Base-by-base conservation (phyloP, 30 jellyfish, hydroid and myxozoan genomes). In the Aurelia aurita region DNA sequence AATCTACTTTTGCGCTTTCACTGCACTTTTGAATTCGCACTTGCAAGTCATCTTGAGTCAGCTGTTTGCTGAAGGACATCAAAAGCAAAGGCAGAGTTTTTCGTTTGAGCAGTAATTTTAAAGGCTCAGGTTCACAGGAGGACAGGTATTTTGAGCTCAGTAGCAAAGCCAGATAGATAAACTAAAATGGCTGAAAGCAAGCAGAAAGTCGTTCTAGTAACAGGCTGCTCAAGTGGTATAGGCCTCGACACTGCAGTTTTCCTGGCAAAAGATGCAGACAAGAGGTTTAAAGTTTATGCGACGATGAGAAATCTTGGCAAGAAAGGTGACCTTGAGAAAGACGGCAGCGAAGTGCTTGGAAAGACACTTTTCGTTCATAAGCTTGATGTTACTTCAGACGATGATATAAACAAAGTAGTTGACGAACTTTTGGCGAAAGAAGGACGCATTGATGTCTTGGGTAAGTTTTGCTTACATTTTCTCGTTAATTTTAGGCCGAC, bases 211-310 rank as follows among this genome's bases (percentile, higher is more conserved):
- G 95, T 85, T 25, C 79, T 85, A 1, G 53, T 85, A 15, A 85
- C 95, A 49, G 95, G 89, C 19, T 85, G 95, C 72, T 74, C 88
- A 12, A n/a, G 84, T 15, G 95, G 95, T 29, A 65, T 85, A 21
- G 95, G 95, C 32, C 72, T 85, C 9, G 57, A 32, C 2, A 59
- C 86, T 22, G 88, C 95, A 15, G 73, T 73, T 26, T 5, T 85
- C 78, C 85, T 85, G 23, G 95, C 95, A 28, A 85, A 63, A 21
- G 95, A 85, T 34, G 77, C 79, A 13, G 89, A 85, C n/a, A 49
- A 64, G 46, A 60, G 89, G 64, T 85, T 85, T 69, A 73, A 71
- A 32, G 95, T 85, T 13, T 85, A 72, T 58, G 95, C 95, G 9
- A 43, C 95, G 19, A 75, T 85, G 88, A 72, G 95, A 62, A 85